Evolutionary conservation across 2,888 invertebrate species (phyloP).

Genomic region (Eupithecia subumbrata): DNA sequence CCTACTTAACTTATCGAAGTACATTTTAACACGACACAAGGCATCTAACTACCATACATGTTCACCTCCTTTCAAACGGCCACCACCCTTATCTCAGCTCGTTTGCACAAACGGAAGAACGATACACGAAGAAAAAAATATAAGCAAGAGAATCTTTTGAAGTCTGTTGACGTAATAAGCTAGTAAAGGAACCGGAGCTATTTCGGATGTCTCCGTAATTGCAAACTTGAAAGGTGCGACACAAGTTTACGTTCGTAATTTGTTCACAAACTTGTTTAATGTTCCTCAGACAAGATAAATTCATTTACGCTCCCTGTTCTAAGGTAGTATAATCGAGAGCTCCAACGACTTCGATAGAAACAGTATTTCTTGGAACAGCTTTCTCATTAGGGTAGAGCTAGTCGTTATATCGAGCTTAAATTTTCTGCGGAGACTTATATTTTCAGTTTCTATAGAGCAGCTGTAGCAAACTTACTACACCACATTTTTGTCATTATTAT

Average conservation of each 20-base stretch:
- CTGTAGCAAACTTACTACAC: not conserved
- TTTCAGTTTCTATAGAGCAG: not conserved
- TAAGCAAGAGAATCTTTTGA: constrained; percentile 1
- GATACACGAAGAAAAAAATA: constrained; percentile 54
- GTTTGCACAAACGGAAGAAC: constrained; percentile 70
- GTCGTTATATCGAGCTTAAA: not conserved
- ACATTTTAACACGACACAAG: not conserved
- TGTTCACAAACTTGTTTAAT: constrained; percentile 79
- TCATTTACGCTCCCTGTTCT: constrained; percentile 72
- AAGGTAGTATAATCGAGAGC: constrained; percentile 47
- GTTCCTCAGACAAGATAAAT: constrained; percentile 80
- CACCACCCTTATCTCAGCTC: constrained; percentile 77
- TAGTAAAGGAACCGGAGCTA: constrained; percentile 52
- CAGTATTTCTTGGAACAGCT: constrained; percentile 51
- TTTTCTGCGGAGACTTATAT: not conserved
- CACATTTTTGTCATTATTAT: not conserved
- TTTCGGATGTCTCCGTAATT: constrained; percentile 72
- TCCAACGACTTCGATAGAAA: constrained; percentile 61
- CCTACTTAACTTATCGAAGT: not conserved
- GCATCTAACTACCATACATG: not conserved
- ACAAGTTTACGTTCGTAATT: constrained; percentile 78
- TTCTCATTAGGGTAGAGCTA: constrained; percentile 24
- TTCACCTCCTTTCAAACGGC: constrained; percentile 56
- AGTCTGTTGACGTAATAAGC: constrained; percentile 56
- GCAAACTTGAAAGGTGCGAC: constrained; percentile 71